Evolutionary conservation across 2,797 vertebrate genomes (phyloP).

Genomic region (Halcyon badia): DNA sequence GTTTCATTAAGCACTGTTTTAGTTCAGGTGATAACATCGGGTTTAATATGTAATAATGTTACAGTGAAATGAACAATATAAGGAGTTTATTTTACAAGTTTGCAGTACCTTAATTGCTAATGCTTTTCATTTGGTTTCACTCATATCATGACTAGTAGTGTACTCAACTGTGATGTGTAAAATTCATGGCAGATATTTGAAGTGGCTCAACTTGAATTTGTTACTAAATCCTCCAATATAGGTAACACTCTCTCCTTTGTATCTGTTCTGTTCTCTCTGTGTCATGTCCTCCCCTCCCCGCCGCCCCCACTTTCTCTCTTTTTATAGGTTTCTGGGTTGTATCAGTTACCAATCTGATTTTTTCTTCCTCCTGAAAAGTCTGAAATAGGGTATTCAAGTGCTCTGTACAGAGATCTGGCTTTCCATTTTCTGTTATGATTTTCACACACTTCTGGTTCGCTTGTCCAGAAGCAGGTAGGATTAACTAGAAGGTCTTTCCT

Average conservation of each 20-base stretch:
- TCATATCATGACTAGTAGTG: neutral
- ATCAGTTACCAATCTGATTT: conserved; percentile 49
- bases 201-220: neutral
- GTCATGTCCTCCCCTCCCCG: neutral
- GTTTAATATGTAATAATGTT: neutral
- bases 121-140: neutral
- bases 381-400: conserved; percentile 52
- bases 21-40: neutral
- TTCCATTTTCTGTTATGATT: conserved; percentile 29
- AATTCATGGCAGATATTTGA: neutral
- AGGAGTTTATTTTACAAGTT: neutral
- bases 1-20: neutral
- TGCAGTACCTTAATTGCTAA: neutral
- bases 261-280: neutral
- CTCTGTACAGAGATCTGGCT: conserved; percentile 45
- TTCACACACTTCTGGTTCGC: conserved; percentile 45
- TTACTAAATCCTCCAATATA: neutral
- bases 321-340: conserved; percentile 63
- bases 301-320: neutral
- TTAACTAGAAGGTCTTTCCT: conserved; percentile 1
- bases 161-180: neutral
- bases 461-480: conserved; percentile 73
- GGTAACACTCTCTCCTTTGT: conserved; percentile 3
- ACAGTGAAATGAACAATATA: neutral
- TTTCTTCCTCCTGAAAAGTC: conserved; percentile 36